Evolutionary conservation across 1,140 invertebrate species (phyloP).

Genomic region (Drosophila melanica): DNA sequence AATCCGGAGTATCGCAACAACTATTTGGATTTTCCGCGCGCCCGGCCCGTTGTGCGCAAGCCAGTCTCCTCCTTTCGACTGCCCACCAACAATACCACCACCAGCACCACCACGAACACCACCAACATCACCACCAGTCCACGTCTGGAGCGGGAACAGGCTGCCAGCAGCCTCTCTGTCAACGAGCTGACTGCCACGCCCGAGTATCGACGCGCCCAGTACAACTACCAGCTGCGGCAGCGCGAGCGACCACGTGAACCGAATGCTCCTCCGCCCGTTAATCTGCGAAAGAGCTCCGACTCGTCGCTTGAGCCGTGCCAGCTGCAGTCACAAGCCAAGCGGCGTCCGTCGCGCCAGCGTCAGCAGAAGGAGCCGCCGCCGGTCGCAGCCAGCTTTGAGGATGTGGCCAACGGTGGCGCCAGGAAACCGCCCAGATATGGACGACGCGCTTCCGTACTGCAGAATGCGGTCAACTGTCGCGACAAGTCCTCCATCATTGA

Average conservation of each 20-base stretch:
- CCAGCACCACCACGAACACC: background rate
- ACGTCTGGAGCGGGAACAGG: slow-evolving; percentile 9
- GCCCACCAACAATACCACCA: slow-evolving; percentile 46
- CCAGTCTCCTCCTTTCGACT: slow-evolving; percentile 77
- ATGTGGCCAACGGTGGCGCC: slow-evolving; percentile 42
- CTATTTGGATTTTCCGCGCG: slow-evolving; percentile 77
- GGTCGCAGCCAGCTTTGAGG: slow-evolving; percentile 50
- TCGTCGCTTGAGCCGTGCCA: slow-evolving; percentile 52
- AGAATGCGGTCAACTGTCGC: slow-evolving; percentile 67
- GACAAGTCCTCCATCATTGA: slow-evolving; percentile 77
- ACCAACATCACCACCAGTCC: slow-evolving; percentile 24
- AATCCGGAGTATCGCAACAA: slow-evolving; percentile 82
- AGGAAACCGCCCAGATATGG: slow-evolving; percentile 73
- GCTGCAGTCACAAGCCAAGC: slow-evolving; percentile 46
- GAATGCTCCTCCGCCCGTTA: slow-evolving; percentile 9
- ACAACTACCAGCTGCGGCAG: slow-evolving; percentile 76
- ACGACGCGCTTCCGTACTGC: slow-evolving; percentile 67
- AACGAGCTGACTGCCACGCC: slow-evolving; percentile 67
- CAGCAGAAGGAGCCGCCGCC: slow-evolving; percentile 40
- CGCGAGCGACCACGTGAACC: slow-evolving; percentile 46
- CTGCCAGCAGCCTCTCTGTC: slow-evolving; percentile 45
- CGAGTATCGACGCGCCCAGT: slow-evolving; percentile 74
- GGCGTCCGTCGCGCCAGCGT: slow-evolving; percentile 57
- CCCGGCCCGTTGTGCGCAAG: slow-evolving; percentile 75
- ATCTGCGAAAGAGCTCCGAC: slow-evolving; percentile 63